Percentiles rank a stretch among this genome's conserved stretches.
Conservation (phyloP, 2,797 vertebrate species). For the Scleropages formosus region DNA sequence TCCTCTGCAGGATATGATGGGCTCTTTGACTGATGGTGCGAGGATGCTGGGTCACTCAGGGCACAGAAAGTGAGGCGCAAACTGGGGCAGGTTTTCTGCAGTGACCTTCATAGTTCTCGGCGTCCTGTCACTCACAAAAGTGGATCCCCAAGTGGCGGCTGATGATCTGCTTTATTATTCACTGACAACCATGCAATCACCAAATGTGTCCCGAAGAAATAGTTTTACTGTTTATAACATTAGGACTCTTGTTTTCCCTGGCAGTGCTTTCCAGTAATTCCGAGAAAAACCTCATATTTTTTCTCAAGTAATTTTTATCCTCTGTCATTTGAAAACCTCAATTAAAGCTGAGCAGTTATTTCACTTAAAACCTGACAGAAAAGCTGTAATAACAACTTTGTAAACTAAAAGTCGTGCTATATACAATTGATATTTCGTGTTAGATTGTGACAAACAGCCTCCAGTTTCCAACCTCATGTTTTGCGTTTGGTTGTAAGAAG, state of each 20-base stretch:
- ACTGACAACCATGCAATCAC: not conserved
- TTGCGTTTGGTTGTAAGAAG: not conserved
- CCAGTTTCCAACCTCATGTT: too few relatives aligned
- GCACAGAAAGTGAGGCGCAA: not conserved
- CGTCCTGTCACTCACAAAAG: not conserved
- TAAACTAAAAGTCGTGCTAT: too few relatives aligned
- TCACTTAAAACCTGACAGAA: too few relatives aligned
- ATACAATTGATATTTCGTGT: too few relatives aligned
- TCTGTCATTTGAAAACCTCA: too few relatives aligned
- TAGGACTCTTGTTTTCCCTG: too few relatives aligned
- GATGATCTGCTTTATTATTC: constrained; percentile 1
- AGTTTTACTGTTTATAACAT: too few relatives aligned
- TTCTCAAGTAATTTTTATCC: too few relatives aligned
- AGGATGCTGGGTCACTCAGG: not conserved
- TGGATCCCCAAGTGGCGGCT: not conserved
- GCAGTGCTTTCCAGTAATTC: too few relatives aligned
- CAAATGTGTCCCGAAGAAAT: not conserved
- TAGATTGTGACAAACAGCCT: not conserved
- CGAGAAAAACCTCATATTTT: too few relatives aligned
- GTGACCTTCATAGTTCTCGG: constrained; percentile 10
- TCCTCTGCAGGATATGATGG: not conserved
- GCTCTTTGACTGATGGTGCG: not conserved
- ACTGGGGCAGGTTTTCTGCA: not conserved
- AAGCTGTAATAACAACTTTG: too few relatives aligned
- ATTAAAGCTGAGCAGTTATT: too few relatives aligned